Percentiles rank a stretch among this genome's conserved stretches.
phyloP scores from a whole-genome alignment of 2,888 invertebrate species.

The Sminthurinus aureus region DNA sequence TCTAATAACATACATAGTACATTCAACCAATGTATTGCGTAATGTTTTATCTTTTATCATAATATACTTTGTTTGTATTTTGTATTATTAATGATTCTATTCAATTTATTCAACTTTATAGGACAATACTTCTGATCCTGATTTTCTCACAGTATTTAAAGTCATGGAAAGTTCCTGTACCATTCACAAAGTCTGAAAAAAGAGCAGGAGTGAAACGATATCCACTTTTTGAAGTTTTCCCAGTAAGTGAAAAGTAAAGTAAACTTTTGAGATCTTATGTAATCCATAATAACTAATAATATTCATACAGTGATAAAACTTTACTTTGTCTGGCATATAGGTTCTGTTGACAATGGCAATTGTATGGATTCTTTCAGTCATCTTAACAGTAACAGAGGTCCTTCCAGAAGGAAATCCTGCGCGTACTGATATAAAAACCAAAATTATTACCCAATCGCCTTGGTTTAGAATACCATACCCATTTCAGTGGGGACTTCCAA shows the following conservation, averaged over 20 bases:
- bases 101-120: conserved; percentile 61
- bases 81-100: not conserved
- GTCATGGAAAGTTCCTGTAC: conserved; percentile 71
- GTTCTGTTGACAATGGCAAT: conserved; percentile 77
- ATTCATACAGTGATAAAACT: not conserved
- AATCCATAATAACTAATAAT: not conserved
- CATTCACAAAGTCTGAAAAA: conserved; percentile 67
- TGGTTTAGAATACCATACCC: conserved; percentile 88
- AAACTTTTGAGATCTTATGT: no score
- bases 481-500: conserved; percentile 64
- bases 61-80: not conserved
- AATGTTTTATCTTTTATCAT: no score
- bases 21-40: no score
- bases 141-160: conserved; percentile 81
- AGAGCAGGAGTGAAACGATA: conserved; percentile 38
- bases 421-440: conserved; percentile 75
- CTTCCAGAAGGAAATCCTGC: conserved; percentile 74
- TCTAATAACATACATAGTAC: no score
- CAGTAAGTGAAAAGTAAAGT: no score
- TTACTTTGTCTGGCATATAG: conserved; percentile 63
- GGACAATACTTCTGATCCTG: conserved; percentile 77
- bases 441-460: conserved; percentile 74
- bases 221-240: conserved; percentile 48
- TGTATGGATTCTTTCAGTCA: conserved; percentile 78
- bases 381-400: conserved; percentile 72